Percentiles rank a stretch among this genome's conserved stretches.
Evolutionary conservation across 2,797 vertebrate species (phyloP).

Genomic region (Balearica regulorum): DNA sequence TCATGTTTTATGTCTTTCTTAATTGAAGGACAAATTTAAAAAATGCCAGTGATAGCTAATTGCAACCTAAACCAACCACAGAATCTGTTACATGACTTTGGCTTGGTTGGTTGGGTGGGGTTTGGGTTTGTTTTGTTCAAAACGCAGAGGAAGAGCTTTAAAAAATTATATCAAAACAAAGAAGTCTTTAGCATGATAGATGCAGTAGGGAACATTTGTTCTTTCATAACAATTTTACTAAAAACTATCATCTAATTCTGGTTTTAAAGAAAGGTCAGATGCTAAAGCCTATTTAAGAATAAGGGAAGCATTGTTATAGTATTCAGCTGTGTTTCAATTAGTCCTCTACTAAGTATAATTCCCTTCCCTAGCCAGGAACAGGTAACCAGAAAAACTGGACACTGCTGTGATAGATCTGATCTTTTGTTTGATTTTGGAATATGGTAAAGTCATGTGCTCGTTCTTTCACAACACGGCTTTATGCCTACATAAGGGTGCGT

Average conservation of each 20-base stretch:
- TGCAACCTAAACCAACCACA: not conserved
- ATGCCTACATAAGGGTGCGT: fast-evolving
- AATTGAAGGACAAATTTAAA: not conserved
- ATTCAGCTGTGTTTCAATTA: not conserved
- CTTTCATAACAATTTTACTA: not conserved
- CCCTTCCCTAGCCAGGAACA: not conserved
- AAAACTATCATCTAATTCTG: not conserved
- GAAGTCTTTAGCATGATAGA: fast-evolving
- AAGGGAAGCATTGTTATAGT: not conserved
- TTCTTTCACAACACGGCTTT: not conserved
- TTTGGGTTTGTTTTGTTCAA: not conserved
- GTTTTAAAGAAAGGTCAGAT: not conserved
- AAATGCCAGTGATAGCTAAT: no score
- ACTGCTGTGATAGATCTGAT: not conserved
- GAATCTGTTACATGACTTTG: no score
- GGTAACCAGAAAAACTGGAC: not conserved
- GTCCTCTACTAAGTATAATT: not conserved
- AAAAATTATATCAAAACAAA: not conserved
- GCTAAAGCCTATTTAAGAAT: not conserved
- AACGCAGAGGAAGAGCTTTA: not conserved
- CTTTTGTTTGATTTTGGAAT: not conserved
- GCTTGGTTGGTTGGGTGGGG: no score
- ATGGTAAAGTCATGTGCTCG: fast-evolving
- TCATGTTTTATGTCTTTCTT: not conserved
- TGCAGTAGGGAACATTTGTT: fast-evolving